Evolutionary conservation across 2,888 invertebrate genomes (phyloP).

Genomic region (Hydriomena furcata): DNA sequence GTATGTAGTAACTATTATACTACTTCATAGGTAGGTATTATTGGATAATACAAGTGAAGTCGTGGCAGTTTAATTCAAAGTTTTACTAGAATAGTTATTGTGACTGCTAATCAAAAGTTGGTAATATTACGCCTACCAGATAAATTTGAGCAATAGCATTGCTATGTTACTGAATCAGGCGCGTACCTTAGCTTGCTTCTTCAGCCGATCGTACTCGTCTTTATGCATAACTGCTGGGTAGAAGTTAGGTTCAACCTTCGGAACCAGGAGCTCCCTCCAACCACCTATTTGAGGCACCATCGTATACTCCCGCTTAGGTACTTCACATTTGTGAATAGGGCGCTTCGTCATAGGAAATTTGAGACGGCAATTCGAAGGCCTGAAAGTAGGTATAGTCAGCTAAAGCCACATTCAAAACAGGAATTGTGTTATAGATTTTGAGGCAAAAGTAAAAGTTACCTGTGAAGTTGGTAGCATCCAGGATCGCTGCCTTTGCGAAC

Average conservation of each 20-base stretch:
- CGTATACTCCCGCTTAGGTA: constrained; percentile 49
- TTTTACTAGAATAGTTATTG: too few species aligned
- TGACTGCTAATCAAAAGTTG: too few species aligned
- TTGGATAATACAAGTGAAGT: too few species aligned
- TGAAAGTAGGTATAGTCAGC: constrained; percentile 36
- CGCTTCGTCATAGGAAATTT: constrained; percentile 66
- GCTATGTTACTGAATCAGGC: constrained; percentile 3
- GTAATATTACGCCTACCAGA: constrained; percentile 2
- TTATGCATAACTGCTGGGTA: constrained; percentile 84
- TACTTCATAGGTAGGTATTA: too few species aligned
- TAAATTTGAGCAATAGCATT: constrained; percentile 1
- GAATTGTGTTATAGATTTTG: too few species aligned
- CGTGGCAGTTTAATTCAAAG: too few species aligned
- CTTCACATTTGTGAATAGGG: constrained; percentile 74
- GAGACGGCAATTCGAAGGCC: constrained; percentile 73
- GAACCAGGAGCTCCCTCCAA: constrained; percentile 76
- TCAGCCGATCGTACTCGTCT: constrained; percentile 84
- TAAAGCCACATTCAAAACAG: background rate
- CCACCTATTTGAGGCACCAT: constrained; percentile 65
- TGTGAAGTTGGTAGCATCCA: constrained; percentile 73
- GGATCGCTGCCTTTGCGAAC: constrained; percentile 58
- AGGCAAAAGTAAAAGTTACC: constrained; percentile 43
- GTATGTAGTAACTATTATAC: too few species aligned
- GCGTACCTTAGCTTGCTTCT: constrained; percentile 82
- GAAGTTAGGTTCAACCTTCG: constrained; percentile 74